Conservation (phyloP, 1,140 invertebrate genomes). For the Nebria ingens region DNA sequence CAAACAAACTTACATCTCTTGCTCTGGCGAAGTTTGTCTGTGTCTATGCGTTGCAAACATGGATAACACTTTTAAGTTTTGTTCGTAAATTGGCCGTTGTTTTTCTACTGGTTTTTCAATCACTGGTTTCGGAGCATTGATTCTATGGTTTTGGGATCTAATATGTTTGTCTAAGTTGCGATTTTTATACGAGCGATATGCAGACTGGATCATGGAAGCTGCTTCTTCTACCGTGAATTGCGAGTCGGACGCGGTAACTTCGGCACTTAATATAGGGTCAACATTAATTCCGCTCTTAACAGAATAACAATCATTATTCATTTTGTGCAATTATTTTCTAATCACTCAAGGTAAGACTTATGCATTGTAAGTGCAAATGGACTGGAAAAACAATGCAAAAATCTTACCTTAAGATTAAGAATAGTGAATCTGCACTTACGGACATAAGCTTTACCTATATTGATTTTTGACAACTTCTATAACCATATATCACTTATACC, state of each 20-base stretch:
- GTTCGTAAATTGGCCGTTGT: neutral
- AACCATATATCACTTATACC: too few relatives aligned
- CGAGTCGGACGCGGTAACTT: neutral
- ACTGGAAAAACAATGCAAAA: constrained; percentile 1
- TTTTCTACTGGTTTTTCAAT: neutral
- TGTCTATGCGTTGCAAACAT: neutral
- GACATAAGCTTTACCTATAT: constrained; percentile 10
- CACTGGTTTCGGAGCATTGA: neutral
- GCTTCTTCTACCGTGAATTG: constrained; percentile 14
- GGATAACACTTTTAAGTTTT: neutral
- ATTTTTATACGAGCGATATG: constrained; percentile 16
- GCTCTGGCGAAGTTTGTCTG: too few relatives aligned
- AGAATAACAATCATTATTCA: too few relatives aligned
- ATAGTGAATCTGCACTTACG: constrained; percentile 20
- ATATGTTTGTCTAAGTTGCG: too few relatives aligned
- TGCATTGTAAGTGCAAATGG: constrained; percentile 32
- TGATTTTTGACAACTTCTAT: too few relatives aligned
- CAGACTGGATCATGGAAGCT: constrained; percentile 18
- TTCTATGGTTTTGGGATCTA: neutral
- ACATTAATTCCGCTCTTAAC: too few relatives aligned
- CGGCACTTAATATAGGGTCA: too few relatives aligned
- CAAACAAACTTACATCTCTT: too few relatives aligned
- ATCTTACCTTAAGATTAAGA: constrained; percentile 12
- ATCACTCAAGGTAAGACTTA: constrained; percentile 34
- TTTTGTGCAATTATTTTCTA: too few relatives aligned